phyloP scores from a whole-genome alignment of 2,797 vertebrate genomes.

The Sitta carolinensis region DNA sequence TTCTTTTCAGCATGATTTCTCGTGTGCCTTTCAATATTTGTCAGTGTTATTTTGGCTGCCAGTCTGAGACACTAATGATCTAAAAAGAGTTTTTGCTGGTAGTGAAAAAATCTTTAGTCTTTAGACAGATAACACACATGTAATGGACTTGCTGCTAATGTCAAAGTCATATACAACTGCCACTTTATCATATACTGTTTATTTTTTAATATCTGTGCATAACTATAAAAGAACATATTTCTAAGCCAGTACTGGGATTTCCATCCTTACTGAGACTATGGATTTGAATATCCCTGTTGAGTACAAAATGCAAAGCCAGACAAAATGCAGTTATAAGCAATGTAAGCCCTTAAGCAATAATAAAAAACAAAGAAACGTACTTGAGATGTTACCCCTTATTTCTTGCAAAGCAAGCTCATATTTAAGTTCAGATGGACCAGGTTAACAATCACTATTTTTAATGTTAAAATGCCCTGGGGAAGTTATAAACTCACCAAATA shows the following conservation, averaged over 20 bases:
- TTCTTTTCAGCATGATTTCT: not conserved
- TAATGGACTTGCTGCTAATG: not conserved
- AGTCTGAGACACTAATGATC: not conserved
- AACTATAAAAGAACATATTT: not conserved
- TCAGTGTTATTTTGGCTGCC: not conserved
- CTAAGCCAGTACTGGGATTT: not conserved
- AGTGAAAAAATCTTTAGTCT: not conserved
- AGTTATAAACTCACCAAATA: slow-evolving; percentile 82
- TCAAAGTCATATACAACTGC: not conserved
- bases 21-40: not conserved
- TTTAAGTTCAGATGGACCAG: slow-evolving; percentile 78
- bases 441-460: slow-evolving; percentile 83
- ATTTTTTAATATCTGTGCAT: not conserved
- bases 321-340: slow-evolving; percentile 63
- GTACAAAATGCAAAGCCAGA: slow-evolving; percentile 64
- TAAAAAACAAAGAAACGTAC: slow-evolving; percentile 70
- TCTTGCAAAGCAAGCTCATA: slow-evolving; percentile 78
- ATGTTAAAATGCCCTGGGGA: slow-evolving; percentile 82
- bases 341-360: slow-evolving; percentile 70
- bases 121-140: not conserved
- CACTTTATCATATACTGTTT: not conserved
- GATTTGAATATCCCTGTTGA: slow-evolving; percentile 30
- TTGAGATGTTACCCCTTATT: slow-evolving; percentile 74
- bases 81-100: not conserved
- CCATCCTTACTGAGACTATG: not conserved